These are phyloP conservation scores for Cirrhinus molitorella DNA, from an alignment of 2,797 vertebrate genomes.

Conservation along the genomic window DNA sequence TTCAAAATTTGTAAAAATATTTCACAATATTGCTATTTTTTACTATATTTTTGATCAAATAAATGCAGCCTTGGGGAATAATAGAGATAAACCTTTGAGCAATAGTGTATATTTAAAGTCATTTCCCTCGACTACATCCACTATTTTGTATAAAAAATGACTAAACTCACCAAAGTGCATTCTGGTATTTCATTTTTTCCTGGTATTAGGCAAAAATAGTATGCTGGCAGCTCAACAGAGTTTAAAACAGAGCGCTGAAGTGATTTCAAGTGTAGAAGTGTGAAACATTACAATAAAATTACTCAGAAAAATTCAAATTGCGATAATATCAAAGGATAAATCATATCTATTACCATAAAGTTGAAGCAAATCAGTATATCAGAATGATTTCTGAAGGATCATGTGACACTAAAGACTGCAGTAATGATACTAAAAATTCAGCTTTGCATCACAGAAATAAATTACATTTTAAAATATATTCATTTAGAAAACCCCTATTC, in stretches of 20 bases:
- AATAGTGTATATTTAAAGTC: neutral
- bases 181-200: neutral
- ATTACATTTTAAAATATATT: neutral
- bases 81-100: neutral
- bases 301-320: neutral
- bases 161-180: too few species aligned
- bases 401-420: neutral
- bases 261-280: slow-evolving; percentile 3
- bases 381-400: neutral
- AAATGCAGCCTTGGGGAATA: neutral
- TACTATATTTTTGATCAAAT: neutral
- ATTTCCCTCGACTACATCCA: neutral
- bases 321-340: neutral
- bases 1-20: too few species aligned
- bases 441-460: neutral
- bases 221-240: too few species aligned
- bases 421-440: neutral
- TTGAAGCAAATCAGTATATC: neutral
- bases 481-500: too few species aligned
- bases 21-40: neutral
- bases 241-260: too few species aligned
- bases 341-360: neutral
- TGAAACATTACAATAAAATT: neutral
- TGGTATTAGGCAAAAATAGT: too few species aligned
- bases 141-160: neutral